Percentiles rank a stretch among this genome's conserved stretches.
Evolutionary conservation across 1,140 invertebrate genomes (phyloP).

Genomic region (Brachionus asplanchnoidis): DNA sequence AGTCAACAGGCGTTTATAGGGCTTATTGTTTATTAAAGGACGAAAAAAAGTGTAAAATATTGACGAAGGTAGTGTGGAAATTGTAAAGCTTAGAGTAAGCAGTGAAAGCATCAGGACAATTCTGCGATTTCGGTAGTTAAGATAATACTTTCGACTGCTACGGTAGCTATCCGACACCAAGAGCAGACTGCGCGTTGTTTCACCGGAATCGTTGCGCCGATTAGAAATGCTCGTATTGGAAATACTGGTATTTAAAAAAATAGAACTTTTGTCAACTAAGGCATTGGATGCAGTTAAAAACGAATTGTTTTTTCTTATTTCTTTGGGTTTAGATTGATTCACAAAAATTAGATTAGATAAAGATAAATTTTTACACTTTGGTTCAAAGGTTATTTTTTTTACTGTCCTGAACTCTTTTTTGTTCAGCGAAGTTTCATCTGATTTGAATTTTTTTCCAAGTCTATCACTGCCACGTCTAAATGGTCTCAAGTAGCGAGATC

Average conservation of each 20-base stretch:
- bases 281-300: conserved; percentile 10
- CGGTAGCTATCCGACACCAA: background rate
- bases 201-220: background rate
- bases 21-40: conserved; percentile 19
- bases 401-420: background rate
- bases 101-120: conserved; percentile 31
- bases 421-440: background rate
- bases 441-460: conserved; percentile 11
- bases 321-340: background rate
- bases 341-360: background rate
- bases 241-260: background rate
- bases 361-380: conserved; percentile 15
- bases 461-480: background rate
- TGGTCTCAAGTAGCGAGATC: background rate
- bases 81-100: conserved; percentile 24
- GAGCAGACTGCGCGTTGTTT: background rate
- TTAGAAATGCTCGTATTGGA: background rate
- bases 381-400: background rate
- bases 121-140: conserved; percentile 18
- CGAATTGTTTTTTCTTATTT: background rate
- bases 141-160: background rate
- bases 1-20: conserved; percentile 27
- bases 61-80: conserved; percentile 36
- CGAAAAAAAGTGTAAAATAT: conserved; percentile 41
- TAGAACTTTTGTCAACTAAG: background rate